Evolutionary conservation across 2,113 vertebrate genomes (phyloP).

Genomic region (Embiotoca jacksoni): DNA sequence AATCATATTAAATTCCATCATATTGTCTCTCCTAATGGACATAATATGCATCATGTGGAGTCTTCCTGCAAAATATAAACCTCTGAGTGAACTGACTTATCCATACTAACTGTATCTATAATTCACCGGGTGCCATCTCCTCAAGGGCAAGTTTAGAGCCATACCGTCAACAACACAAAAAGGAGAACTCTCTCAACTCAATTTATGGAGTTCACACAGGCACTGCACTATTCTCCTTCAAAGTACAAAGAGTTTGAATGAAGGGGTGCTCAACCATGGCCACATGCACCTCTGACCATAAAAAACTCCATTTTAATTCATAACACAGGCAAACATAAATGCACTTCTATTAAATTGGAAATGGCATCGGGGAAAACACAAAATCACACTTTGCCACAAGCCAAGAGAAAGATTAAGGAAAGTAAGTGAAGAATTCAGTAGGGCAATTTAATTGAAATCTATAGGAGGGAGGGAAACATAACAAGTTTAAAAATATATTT

Average conservation of each 20-base stretch:
- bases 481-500: not conserved
- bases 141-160: slow-evolving; percentile 66
- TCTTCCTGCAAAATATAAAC: slow-evolving; percentile 46
- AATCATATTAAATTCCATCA: slow-evolving; percentile 49
- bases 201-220: slow-evolving; percentile 72
- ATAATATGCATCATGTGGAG: slow-evolving; percentile 45
- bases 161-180: slow-evolving; percentile 65
- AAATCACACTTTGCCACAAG: slow-evolving; percentile 74
- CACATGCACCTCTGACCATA: slow-evolving; percentile 64
- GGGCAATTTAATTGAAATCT: slow-evolving; percentile 75
- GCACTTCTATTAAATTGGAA: slow-evolving; percentile 79
- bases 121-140: slow-evolving; percentile 53
- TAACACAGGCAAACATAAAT: slow-evolving; percentile 72
- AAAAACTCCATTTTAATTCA: slow-evolving; percentile 78
- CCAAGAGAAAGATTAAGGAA: slow-evolving; percentile 68
- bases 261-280: slow-evolving; percentile 73
- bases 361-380: slow-evolving; percentile 62
- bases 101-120: slow-evolving; percentile 60
- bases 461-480: slow-evolving; percentile 25
- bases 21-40: slow-evolving; percentile 53
- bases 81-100: slow-evolving; percentile 48
- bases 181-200: slow-evolving; percentile 65
- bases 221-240: slow-evolving; percentile 76
- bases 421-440: slow-evolving; percentile 71
- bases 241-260: slow-evolving; percentile 76